Percentiles rank a stretch among this genome's conserved stretches.
Evolutionary conservation across 1,140 invertebrate species (phyloP).

Genomic region (Bombyx mori): ASM3026992v2 NC_085134.1:5835001-5835500

Average conservation of each 20-base stretch:
- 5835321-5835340: too few relatives aligned
- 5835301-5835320: too few relatives aligned
- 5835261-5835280: constrained; percentile 19
- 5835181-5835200: constrained; percentile 74
- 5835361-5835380: too few relatives aligned
- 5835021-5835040: constrained; percentile 50
- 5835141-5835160: constrained; percentile 79
- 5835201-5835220: constrained; percentile 75
- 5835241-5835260: constrained; percentile 61
- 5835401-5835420: too few relatives aligned
- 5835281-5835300: neutral
- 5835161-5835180: constrained; percentile 75
- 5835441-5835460: too few relatives aligned
- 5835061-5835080: constrained; percentile 69
- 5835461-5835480: too few relatives aligned
- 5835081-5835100: constrained; percentile 80
- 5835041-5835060: constrained; percentile 70
- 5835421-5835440: too few relatives aligned
- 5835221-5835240: constrained; percentile 77
- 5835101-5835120: constrained; percentile 76
- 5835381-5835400: too few relatives aligned
- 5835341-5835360: too few relatives aligned
- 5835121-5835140: constrained; percentile 78
- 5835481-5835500: too few relatives aligned
- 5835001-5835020: constrained; percentile 74